Evolutionary conservation across 1,140 invertebrate genomes (phyloP), one percentile per base, ranked within the genome.

Genomic region (Ganaspis sp.): DNA sequence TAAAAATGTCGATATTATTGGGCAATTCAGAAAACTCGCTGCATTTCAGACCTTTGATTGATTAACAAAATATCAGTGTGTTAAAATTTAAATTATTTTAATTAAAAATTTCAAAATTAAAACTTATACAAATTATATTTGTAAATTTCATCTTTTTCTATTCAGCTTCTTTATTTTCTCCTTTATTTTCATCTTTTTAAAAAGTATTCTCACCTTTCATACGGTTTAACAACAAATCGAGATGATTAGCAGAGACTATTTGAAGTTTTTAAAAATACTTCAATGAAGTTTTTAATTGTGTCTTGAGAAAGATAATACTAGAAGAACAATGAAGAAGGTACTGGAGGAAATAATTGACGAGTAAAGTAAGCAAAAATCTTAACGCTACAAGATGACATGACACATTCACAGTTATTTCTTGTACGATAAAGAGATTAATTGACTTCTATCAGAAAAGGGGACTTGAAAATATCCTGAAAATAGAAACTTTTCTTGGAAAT

Each of bases 241-340:
- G 15, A 64, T 64, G 54, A 64, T 64, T 64, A 19, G 29, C 54
- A 64, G 15, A 29, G 54, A 12, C 11, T 29, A 21, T 26, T 64
- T 19, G 11, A 11, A 23, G 12, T 12, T 23, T 29, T 64, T 26
- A 64, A 58, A 64, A 58, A 64, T n/a, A 29, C 11, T 11, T 64
- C 29, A 64, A 64, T 64, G 21, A 29, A 64, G 23, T 64, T 64
- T 64, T 64, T 23, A 29, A 64, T 64, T 29, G 54, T 64, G 54
- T 64, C 54, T 64, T 64, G 54, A 64, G 54, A 64, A 64, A 29
- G 54, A 64, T 34, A n/a, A n/a, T 64, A 64, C 26, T 29, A 64
- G 21, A 34, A 29, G 58, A 64, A 64, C 58, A 64, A 64, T 64
- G 9, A 29, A 34, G 12, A 29, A 64, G 58, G 23, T 26, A 29